phyloP scores from a whole-genome alignment of 92 coral and sea anemone genomes.

The Phenganax marumi region DNA sequence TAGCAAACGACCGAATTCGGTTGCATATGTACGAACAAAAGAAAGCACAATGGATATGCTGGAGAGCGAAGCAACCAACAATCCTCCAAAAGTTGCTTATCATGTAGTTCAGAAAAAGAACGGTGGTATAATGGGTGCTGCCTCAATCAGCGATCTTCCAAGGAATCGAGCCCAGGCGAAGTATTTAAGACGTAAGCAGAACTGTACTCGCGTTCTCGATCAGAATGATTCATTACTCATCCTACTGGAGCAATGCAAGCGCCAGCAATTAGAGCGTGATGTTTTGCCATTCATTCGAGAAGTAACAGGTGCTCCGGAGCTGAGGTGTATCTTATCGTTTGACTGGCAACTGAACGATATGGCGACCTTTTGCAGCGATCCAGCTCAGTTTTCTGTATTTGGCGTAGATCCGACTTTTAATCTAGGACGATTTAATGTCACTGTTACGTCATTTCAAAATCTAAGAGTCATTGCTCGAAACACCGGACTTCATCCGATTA shows the following conservation, averaged over 20 bases:
- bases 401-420: slow-evolving; percentile 47
- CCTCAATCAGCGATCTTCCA: slow-evolving; percentile 48
- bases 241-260: slow-evolving; percentile 32
- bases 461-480: slow-evolving; percentile 34
- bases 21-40: slow-evolving; percentile 34
- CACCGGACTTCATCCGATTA: slow-evolving; percentile 36
- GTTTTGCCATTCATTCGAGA: slow-evolving; percentile 47
- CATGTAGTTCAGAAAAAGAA: slow-evolving; percentile 34
- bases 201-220: slow-evolving; percentile 22
- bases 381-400: slow-evolving; percentile 35
- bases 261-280: slow-evolving; percentile 40
- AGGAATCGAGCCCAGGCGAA: slow-evolving; percentile 46
- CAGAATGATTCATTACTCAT: slow-evolving; percentile 38
- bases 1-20: slow-evolving; percentile 21
- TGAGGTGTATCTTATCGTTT: slow-evolving; percentile 44
- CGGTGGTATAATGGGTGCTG: slow-evolving; percentile 42
- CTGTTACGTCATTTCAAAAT: slow-evolving; percentile 47
- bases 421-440: slow-evolving; percentile 46
- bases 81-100: slow-evolving; percentile 40
- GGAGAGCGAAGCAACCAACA: slow-evolving; percentile 6
- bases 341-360: slow-evolving; percentile 49
- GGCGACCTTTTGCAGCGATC: slow-evolving; percentile 40
- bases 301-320: slow-evolving; percentile 47
- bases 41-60: slow-evolving; percentile 31
- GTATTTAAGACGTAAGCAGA: slow-evolving; percentile 23